phyloP scores from a whole-genome alignment of 2,797 vertebrate species.

The Bradypodion pumilum region DNA sequence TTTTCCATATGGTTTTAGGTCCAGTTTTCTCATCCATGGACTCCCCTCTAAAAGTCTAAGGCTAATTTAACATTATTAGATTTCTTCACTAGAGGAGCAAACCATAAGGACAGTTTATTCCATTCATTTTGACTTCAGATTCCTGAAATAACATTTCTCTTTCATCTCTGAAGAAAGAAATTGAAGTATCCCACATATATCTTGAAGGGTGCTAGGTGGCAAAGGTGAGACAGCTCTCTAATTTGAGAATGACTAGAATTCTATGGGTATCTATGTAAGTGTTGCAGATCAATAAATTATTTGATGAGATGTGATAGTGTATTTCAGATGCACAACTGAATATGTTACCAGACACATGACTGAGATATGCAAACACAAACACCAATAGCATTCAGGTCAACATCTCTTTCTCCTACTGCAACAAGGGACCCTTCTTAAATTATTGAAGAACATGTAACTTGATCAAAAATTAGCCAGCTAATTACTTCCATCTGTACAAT shows the following conservation, averaged over 20 bases:
- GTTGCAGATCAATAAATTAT: too few relatives aligned
- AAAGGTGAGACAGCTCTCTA: neutral
- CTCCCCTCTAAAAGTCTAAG: rapidly evolving
- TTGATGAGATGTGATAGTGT: too few relatives aligned
- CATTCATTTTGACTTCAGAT: neutral
- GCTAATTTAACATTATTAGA: neutral
- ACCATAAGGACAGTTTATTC: neutral
- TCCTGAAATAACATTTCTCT: neutral
- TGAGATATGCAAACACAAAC: too few relatives aligned
- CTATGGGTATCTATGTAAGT: too few relatives aligned
- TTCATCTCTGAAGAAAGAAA: neutral
- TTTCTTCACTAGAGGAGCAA: conserved; percentile 12
- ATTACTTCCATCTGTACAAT: neutral
- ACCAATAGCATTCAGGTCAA: neutral
- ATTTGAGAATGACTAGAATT: neutral
- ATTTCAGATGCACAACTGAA: too few relatives aligned
- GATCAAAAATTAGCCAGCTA: neutral
- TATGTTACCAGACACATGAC: too few relatives aligned
- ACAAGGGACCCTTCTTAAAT: neutral
- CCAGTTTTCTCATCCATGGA: rapidly evolving
- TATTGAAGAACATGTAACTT: neutral
- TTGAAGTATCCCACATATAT: neutral
- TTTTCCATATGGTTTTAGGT: neutral
- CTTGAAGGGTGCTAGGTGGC: neutral
- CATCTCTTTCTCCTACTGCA: neutral